Evolutionary conservation across 2,888 invertebrate genomes (phyloP), one percentile per base, ranked within the genome.

Genomic region (Mesoligia furuncula): DNA sequence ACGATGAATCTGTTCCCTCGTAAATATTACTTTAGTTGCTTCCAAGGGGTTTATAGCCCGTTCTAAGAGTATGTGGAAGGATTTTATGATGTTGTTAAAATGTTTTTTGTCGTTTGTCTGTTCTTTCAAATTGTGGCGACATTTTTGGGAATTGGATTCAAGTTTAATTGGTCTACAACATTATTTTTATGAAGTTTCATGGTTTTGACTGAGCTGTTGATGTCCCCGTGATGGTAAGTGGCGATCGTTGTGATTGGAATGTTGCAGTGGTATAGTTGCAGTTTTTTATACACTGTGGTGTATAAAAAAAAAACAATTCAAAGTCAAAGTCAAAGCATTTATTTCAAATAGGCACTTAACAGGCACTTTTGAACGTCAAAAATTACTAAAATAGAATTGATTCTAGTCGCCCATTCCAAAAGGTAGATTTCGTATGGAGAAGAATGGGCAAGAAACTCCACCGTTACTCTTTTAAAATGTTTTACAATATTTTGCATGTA

Each of bases 11-110:
- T 87, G 79, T 76, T 72, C 73, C 75, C 72, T 83, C 84, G 80
- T 90, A 88, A 88, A 90, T 90, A 89, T 86, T 86, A 85, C 80
- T 89, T 88, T 88, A 85, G 77, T 79, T 86, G 77, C 78, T 85
- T 79, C 76, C 79, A 71, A 72, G 73, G 76, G 85, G 87, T 82
- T 85, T 80, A 77, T 69, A 62, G 73, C 74, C 73, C 64, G 70
- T 75, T 80, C 75, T 66, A 70, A 75, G 78, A 80, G 85, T 81
- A 80, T 79, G 80, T 78, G 65, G 64, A 80, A 66, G 69, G 75
- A 77, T 81, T 86, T 86, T 87, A 87, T 79, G 79, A 73, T 67
- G 78, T 75, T 83, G 78, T 83, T 85, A 75, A 78, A 85, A 74
- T 68, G 73, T 81, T 75, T 76, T 79, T 73, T 39, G 66, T 62